A percentile compares a stretch with the other conserved stretches of the same genome.
These are phyloP conservation scores for Glandiceps talaboti DNA, from an alignment of 53 echinoderm and acorn worm genomes.

Conservation along the genomic window DNA sequence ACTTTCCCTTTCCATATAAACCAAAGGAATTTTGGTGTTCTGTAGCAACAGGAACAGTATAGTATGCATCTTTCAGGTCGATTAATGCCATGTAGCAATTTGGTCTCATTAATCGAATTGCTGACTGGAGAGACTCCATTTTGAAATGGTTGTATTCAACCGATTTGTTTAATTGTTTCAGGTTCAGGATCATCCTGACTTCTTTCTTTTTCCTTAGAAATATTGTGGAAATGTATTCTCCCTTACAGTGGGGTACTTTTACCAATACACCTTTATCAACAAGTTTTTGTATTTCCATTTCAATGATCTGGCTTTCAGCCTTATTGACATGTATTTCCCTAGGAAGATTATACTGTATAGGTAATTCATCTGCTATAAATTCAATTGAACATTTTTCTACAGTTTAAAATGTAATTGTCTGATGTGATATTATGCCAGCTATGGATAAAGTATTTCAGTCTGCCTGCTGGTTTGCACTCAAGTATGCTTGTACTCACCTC, in stretches of 20 bases:
- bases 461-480: too few species aligned
- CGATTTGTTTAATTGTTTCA: slow-evolving; percentile 32
- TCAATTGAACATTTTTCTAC: too few species aligned
- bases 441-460: background rate
- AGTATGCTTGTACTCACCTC: too few species aligned
- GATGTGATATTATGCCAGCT: background rate
- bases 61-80: slow-evolving; percentile 58
- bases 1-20: slow-evolving; percentile 26
- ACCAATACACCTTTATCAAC: slow-evolving; percentile 12
- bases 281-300: background rate
- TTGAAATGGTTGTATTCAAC: slow-evolving; percentile 39
- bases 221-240: slow-evolving; percentile 38
- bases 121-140: slow-evolving; percentile 44
- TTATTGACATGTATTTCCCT: background rate
- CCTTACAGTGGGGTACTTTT: slow-evolving; percentile 1
- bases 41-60: slow-evolving; percentile 30
- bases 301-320: background rate
- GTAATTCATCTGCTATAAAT: background rate
- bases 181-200: slow-evolving; percentile 39
- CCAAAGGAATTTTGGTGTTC: slow-evolving; percentile 29
- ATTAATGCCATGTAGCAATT: slow-evolving; percentile 33
- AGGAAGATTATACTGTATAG: background rate
- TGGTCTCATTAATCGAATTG: slow-evolving; percentile 6
- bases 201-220: slow-evolving; percentile 50
- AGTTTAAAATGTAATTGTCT: slow-evolving; percentile 4